Evolutionary conservation across 2,797 vertebrate species (phyloP), one percentile per base, ranked within the genome.

Genomic region (Rachycentron canadum): DNA sequence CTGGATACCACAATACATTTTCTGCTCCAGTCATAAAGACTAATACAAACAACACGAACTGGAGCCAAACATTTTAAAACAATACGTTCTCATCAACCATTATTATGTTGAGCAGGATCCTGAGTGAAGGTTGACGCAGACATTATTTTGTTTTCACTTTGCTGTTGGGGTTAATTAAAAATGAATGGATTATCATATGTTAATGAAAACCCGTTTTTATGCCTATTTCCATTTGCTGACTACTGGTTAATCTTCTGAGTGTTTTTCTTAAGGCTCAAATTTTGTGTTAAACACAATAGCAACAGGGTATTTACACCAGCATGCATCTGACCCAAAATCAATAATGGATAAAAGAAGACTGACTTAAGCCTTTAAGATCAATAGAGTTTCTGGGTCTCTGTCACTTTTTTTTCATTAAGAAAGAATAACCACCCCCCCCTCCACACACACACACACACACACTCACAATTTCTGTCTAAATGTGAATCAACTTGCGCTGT

Each of bases 261-360:
- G 0, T 57, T 69, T 73, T 73, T 78, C 70, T 73, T 66, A 68
- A 69, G 60, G 57, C 69, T 84, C 52, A 53, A 69, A 83, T 77
- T 89, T 84, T 26, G 57, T 74, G 69, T 85, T 87, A 76, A 87
- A 81, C 78, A 81, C 69, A 86, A 80, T 47, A 71, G 58, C 78
- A 72, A 67, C 38, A 53, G 68, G 47, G 28, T 82, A 71, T 91
- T 87, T 88, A 84, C 69, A 80, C 63, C 53, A 52, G 45, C 36
- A 32, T 76, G 72, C 73, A 86, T 73, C 86, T 76, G 77, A 90
- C 63, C 83, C 74, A 30, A 79, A 91, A 91, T 92, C 92, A 89
- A 92, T 91, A 86, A 69, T 30, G 68, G 78, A 86, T 85, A 81
- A 88, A 82, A 82, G 68, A 88, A 69, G 79, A 81, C 64, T 64